Percentiles rank a stretch among this genome's conserved stretches.
Conservation (phyloP, 2,797 vertebrate species). For the Acipenser transmontanus region DNA sequence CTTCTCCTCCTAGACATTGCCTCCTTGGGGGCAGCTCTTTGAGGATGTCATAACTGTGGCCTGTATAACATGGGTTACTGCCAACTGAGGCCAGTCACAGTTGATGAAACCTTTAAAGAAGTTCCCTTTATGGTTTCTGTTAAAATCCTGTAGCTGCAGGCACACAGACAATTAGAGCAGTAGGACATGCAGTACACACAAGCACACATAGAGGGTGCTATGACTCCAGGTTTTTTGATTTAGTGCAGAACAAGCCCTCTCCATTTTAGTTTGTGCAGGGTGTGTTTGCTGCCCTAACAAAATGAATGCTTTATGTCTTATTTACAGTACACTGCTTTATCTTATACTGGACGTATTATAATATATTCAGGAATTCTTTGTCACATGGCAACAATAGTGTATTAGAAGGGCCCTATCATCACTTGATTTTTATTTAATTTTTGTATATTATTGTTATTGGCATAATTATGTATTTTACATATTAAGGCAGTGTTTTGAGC, state of each 20-base stretch:
- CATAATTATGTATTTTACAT: too few relatives aligned
- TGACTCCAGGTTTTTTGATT: slow-evolving; percentile 58
- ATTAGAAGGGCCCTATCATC: not conserved
- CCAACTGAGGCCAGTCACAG: slow-evolving; percentile 78
- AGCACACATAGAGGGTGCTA: slow-evolving; percentile 79
- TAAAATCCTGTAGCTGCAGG: slow-evolving; percentile 62
- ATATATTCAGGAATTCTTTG: slow-evolving; percentile 37
- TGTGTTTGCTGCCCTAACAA: slow-evolving; percentile 32
- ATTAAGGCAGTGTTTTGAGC: too few relatives aligned
- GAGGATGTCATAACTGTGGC: slow-evolving; percentile 85
- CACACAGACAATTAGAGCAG: slow-evolving; percentile 28
- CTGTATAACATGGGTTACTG: slow-evolving; percentile 95
- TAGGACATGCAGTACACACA: slow-evolving; percentile 43
- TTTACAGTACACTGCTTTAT: slow-evolving; percentile 20
- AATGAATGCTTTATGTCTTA: slow-evolving; percentile 51
- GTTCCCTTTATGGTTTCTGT: slow-evolving; percentile 75
- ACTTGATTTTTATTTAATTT: too few relatives aligned
- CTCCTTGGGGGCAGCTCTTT: slow-evolving; percentile 83
- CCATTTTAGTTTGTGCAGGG: slow-evolving; percentile 55
- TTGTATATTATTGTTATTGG: too few relatives aligned
- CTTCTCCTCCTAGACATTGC: slow-evolving; percentile 60
- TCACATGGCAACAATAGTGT: slow-evolving; percentile 35
- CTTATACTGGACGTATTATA: slow-evolving; percentile 1
- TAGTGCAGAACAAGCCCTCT: slow-evolving; percentile 33
- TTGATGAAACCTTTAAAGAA: slow-evolving; percentile 88